Percentiles rank a stretch among this genome's conserved stretches.
These are phyloP conservation scores for Drosophila paracracens DNA, from an alignment of 2,888 invertebrate genomes.

Conservation along the genomic window DNA sequence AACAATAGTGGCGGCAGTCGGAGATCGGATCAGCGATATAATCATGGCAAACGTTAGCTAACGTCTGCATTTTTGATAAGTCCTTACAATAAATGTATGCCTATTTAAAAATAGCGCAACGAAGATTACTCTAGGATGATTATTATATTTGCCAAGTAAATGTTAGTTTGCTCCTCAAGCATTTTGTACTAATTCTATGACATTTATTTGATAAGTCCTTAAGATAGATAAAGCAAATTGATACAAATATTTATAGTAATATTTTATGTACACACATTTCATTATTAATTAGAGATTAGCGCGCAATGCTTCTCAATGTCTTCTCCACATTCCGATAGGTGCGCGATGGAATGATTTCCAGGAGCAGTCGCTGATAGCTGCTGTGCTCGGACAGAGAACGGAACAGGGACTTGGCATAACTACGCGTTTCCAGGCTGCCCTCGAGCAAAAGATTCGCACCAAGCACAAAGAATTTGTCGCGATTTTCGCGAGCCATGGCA, in stretches of 20 bases:
- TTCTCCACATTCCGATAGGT: conserved; percentile 94
- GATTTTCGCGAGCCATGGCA: conserved; percentile 90
- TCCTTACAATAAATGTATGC: too few species aligned
- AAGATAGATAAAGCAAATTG: conserved; percentile 1
- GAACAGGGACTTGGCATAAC: conserved; percentile 92
- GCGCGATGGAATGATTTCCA: conserved; percentile 92
- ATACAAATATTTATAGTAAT: not conserved
- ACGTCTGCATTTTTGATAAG: not conserved
- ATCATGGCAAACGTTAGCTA: conserved; percentile 32
- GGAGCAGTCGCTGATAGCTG: conserved; percentile 90
- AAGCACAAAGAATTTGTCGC: conserved; percentile 91
- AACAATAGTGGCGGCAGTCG: conserved; percentile 69
- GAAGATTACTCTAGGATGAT: not conserved
- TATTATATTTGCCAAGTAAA: not conserved
- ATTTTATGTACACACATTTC: conserved; percentile 6
- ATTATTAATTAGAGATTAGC: conserved; percentile 18
- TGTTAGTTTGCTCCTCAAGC: not conserved
- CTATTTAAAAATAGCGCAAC: not conserved
- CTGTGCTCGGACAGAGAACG: conserved; percentile 89
- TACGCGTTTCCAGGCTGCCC: conserved; percentile 93
- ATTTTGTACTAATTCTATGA: conserved; percentile 8
- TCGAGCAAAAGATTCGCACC: conserved; percentile 94
- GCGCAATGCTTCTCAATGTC: conserved; percentile 86
- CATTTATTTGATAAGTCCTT: conserved; percentile 35
- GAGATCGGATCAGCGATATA: conserved; percentile 71